phyloP scores from a whole-genome alignment of 37 sponge, comb jelly and placozoan species.

The Cladorhizidae sp. region DNA sequence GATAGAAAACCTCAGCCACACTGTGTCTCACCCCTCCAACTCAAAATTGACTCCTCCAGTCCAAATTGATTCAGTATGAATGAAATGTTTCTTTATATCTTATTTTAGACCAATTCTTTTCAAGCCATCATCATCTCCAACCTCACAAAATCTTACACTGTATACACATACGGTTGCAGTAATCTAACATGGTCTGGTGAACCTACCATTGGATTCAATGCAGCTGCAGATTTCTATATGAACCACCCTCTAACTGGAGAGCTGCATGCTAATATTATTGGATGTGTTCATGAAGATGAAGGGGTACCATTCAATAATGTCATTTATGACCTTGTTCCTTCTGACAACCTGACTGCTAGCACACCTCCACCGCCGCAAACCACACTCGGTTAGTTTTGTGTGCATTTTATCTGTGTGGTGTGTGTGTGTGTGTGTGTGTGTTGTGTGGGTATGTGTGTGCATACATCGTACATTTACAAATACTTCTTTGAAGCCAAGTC shows the following conservation, averaged over 20 bases:
- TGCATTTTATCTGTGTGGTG: not conserved
- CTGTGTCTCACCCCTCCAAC: too few species aligned
- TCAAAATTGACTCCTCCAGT: too few species aligned
- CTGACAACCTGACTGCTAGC: not conserved
- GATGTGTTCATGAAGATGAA: constrained; percentile 14
- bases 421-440: not conserved
- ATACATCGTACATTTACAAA: not conserved
- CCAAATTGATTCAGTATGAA: too few species aligned
- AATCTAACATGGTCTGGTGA: constrained; percentile 37
- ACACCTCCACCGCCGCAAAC: constrained; percentile 12
- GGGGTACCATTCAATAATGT: constrained; percentile 13
- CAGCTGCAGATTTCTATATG: constrained; percentile 13
- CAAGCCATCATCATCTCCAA: constrained; percentile 54
- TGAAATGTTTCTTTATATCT: too few species aligned
- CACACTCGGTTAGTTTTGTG: not conserved
- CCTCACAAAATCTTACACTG: constrained; percentile 30
- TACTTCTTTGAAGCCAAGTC: too few species aligned
- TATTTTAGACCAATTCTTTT: constrained; percentile 46
- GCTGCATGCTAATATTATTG: constrained; percentile 12
- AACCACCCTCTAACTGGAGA: constrained; percentile 29
- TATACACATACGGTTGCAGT: constrained; percentile 50
- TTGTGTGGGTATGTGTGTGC: not conserved
- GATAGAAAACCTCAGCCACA: too few species aligned
- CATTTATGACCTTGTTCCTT: constrained; percentile 34
- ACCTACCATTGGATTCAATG: constrained; percentile 50